Conservation (phyloP, 2,797 vertebrate species). For the Parauchenoglanis ngamensis region DNA sequence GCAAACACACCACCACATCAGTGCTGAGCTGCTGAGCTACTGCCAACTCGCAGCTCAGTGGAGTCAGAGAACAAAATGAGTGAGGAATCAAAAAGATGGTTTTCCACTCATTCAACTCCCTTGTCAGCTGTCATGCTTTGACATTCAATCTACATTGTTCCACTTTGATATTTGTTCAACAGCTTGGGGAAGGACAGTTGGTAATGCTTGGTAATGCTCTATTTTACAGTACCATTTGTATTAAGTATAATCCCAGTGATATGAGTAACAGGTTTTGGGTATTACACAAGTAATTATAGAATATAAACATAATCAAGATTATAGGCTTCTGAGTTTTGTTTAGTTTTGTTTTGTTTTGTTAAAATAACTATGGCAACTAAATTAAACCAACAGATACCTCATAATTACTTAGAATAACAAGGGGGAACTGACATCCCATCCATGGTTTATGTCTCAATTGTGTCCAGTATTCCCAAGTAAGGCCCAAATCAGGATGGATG, state of each 20-base stretch:
- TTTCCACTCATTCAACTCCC: conserved; percentile 40
- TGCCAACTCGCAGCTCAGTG: conserved; percentile 50
- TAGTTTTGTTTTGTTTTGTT: background rate
- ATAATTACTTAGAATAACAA: background rate
- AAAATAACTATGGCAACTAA: background rate
- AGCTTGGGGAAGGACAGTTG: background rate
- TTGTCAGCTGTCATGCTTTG: conserved; percentile 29
- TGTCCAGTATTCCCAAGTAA: background rate
- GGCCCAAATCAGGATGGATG: background rate
- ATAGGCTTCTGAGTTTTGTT: background rate
- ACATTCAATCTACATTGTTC: conserved; percentile 18
- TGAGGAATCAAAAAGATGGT: conserved; percentile 30
- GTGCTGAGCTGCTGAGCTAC: conserved; percentile 56
- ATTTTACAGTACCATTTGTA: background rate
- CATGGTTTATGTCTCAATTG: background rate
- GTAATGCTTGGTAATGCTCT: background rate
- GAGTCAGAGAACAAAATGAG: conserved; percentile 27
- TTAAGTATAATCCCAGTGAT: background rate
- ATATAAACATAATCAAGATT: background rate
- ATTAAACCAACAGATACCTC: background rate
- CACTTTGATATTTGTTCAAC: conserved; percentile 26
- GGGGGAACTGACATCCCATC: background rate
- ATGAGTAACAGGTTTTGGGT: background rate
- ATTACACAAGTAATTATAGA: background rate
- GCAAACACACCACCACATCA: conserved; percentile 57